These are phyloP conservation scores for Tetragnatha versicolor DNA, from an alignment of 1,140 invertebrate genomes.

Conservation along the genomic window DNA sequence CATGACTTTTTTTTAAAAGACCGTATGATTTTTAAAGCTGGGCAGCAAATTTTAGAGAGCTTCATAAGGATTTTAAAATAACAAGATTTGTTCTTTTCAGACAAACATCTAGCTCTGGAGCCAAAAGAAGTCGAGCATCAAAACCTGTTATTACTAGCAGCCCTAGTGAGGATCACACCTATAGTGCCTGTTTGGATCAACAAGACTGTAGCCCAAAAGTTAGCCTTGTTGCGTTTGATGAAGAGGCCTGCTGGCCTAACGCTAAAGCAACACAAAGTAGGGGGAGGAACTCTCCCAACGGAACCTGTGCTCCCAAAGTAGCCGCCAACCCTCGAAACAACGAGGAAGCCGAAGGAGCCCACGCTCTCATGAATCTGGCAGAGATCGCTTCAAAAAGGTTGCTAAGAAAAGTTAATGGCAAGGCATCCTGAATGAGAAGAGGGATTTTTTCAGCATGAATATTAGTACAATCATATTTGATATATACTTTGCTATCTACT, in stretches of 20 bases:
- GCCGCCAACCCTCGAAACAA: conserved; percentile 73
- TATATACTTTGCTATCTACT: background rate
- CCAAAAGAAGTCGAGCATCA: conserved; percentile 1
- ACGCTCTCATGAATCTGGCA: conserved; percentile 78
- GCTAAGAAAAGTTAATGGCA: conserved; percentile 1
- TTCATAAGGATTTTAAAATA: too few relatives aligned
- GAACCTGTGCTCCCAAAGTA: conserved; percentile 22
- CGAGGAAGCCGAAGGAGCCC: conserved; percentile 79
- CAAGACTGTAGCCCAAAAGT: conserved; percentile 7
- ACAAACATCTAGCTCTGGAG: background rate
- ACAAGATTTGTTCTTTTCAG: background rate
- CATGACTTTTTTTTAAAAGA: too few relatives aligned
- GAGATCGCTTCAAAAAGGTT: conserved; percentile 46
- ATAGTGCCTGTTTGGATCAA: conserved; percentile 65
- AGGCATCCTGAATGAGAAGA: conserved; percentile 29
- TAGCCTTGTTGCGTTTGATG: conserved; percentile 53
- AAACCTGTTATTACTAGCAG: conserved; percentile 74
- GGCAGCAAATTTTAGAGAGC: too few relatives aligned
- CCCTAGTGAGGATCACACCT: conserved; percentile 82
- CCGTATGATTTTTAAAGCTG: too few relatives aligned
- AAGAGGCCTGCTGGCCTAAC: conserved; percentile 57
- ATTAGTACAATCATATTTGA: conserved; percentile 31
- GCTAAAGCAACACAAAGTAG: background rate
- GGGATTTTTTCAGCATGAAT: background rate
- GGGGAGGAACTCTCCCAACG: background rate